Conservation (phyloP, 1,140 invertebrate genomes). For the Drosophila neocordata region DNA sequence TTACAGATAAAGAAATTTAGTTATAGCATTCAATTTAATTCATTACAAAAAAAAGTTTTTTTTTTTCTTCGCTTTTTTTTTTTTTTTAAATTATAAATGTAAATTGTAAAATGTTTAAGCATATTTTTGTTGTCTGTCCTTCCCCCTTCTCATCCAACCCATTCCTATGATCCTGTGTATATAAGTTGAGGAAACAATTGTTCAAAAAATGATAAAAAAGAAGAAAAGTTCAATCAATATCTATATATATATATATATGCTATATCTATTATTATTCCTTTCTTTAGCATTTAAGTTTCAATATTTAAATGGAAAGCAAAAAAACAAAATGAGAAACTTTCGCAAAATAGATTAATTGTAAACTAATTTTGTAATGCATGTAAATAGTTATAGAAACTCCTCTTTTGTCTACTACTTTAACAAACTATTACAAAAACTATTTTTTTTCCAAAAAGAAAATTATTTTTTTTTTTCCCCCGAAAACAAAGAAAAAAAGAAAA, state of each 20-base stretch:
- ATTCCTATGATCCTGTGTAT: background rate
- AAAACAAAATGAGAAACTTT: conserved; percentile 24
- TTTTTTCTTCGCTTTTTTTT: conserved; percentile 18
- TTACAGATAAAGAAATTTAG: conserved; percentile 47
- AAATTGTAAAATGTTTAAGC: conserved; percentile 3
- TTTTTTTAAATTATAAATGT: conserved; percentile 27
- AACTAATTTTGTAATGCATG: conserved; percentile 67
- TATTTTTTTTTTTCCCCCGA: too few species aligned
- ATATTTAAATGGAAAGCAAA: conserved; percentile 42
- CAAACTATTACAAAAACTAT: conserved; percentile 11
- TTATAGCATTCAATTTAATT: conserved; percentile 9
- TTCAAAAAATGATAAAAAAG: background rate
- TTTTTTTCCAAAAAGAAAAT: conserved; percentile 35
- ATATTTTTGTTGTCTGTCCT: background rate
- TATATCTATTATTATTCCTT: conserved; percentile 32
- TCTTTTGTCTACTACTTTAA: conserved; percentile 22
- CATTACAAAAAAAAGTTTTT: background rate
- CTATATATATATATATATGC: conserved; percentile 34
- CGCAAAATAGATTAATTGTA: conserved; percentile 20
- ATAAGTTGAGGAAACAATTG: background rate
- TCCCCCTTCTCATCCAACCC: background rate
- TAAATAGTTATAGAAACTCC: conserved; percentile 63
- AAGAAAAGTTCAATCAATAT: background rate
- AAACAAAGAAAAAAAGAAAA: conserved; percentile 41
- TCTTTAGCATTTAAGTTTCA: conserved; percentile 41